Evolutionary conservation across 2,888 invertebrate genomes (phyloP).

Genomic region (Patella pellucida): DNA sequence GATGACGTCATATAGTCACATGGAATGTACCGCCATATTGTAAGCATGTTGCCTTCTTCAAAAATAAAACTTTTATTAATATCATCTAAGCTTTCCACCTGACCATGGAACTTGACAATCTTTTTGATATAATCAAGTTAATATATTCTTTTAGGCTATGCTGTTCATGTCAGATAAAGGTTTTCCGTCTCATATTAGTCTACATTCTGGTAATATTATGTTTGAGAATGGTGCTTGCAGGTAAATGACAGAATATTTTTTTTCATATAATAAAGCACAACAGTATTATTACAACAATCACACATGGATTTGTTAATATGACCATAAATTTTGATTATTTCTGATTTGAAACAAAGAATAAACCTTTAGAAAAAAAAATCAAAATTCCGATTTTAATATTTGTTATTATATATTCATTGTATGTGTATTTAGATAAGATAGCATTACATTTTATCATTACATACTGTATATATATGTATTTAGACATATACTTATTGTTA

Average conservation of each 20-base stretch:
- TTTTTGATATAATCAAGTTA: neutral
- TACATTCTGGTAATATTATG: constrained; percentile 92
- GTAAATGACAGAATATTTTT: constrained; percentile 68
- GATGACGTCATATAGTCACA: no score
- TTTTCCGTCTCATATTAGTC: constrained; percentile 87
- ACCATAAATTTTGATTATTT: no score
- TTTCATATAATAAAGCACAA: no score
- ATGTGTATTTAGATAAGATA: neutral
- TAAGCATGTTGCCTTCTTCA: no score
- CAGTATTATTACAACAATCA: no score
- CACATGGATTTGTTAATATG: no score
- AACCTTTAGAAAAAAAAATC: no score
- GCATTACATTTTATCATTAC: constrained; percentile 1
- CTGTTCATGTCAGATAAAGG: constrained; percentile 82
- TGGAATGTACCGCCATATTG: no score
- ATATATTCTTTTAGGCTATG: constrained; percentile 47
- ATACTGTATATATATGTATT: constrained; percentile 11
- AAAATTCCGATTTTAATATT: neutral
- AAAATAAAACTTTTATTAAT: no score
- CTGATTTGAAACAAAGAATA: no score
- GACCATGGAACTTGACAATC: no score
- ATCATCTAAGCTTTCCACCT: no score
- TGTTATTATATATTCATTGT: constrained; percentile 1
- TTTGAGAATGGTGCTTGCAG: constrained; percentile 92
- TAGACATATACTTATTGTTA: neutral